These are phyloP conservation scores for Hepsetus odoe DNA, from an alignment of 2,113 vertebrate species.

Conservation along the genomic window DNA sequence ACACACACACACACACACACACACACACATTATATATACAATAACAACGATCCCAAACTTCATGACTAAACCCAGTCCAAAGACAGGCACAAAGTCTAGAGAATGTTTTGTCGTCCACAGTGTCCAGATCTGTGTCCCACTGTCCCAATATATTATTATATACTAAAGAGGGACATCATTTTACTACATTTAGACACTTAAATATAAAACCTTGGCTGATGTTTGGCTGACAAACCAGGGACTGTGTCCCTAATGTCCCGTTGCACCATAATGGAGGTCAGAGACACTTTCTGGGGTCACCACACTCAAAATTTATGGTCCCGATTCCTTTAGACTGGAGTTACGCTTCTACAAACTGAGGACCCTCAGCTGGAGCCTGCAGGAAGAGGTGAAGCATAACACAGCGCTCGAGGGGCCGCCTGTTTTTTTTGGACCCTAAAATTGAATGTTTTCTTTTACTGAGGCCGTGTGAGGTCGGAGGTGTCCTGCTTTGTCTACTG, in stretches of 20 bases:
- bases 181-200: too few relatives aligned
- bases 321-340: conserved; percentile 57
- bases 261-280: conserved; percentile 66
- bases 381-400: background rate
- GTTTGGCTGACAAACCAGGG: too few relatives aligned
- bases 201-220: too few relatives aligned
- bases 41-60: too few relatives aligned
- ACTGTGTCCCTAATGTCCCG: conserved; percentile 68
- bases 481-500: background rate
- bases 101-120: too few relatives aligned
- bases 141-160: too few relatives aligned
- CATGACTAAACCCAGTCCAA: too few relatives aligned
- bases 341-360: conserved; percentile 18
- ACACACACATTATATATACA: too few relatives aligned
- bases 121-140: too few relatives aligned
- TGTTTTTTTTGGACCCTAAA: background rate
- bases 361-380: conserved; percentile 19
- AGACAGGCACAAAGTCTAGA: too few relatives aligned
- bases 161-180: too few relatives aligned
- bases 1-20: too few relatives aligned
- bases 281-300: conserved; percentile 69
- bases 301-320: conserved; percentile 60
- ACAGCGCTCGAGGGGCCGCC: background rate
- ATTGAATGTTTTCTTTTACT: conserved; percentile 10
- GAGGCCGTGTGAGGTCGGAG: conserved; percentile 10